A percentile compares a stretch with the other conserved stretches of the same genome.
These are phyloP conservation scores for Lepisosteus osseus DNA, from an alignment of 2,113 vertebrate species.

Conservation along the genomic window DNA sequence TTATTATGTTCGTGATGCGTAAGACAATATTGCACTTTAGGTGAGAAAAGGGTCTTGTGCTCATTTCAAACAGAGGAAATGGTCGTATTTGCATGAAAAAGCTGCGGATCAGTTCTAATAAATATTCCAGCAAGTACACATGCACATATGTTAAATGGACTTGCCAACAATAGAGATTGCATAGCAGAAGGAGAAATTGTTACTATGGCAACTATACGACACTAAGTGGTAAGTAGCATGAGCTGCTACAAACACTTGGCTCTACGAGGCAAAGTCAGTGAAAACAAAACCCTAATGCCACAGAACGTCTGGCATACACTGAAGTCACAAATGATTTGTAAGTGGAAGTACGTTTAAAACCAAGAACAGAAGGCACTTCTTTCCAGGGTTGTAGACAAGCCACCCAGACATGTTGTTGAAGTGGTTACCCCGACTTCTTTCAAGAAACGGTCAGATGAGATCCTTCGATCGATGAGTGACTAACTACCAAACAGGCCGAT, in stretches of 20 bases:
- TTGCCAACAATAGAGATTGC: conserved; percentile 9
- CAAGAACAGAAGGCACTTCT: no score
- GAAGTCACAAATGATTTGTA: no score
- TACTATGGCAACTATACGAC: conserved; percentile 27
- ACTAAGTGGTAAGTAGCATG: conserved; percentile 18
- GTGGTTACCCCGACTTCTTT: no score
- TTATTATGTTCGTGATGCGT: not conserved
- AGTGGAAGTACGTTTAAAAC: no score
- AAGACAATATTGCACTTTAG: not conserved
- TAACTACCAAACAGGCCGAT: no score
- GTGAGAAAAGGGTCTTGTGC: not conserved
- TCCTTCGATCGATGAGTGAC: no score
- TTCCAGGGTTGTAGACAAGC: no score
- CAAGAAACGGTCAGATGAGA: no score
- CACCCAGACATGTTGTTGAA: no score
- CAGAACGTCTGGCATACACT: no score
- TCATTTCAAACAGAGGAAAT: not conserved
- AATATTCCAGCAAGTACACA: not conserved
- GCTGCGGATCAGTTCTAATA: not conserved
- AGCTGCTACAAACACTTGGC: conserved; percentile 21
- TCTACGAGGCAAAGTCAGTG: not conserved
- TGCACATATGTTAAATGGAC: not conserved
- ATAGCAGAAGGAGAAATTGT: conserved; percentile 20
- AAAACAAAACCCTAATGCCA: no score
- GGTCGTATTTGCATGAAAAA: not conserved